A percentile compares a stretch with the other conserved stretches of the same genome.
Conservation (phyloP, 2,113 vertebrate species). For the Otus sunia region DNA sequence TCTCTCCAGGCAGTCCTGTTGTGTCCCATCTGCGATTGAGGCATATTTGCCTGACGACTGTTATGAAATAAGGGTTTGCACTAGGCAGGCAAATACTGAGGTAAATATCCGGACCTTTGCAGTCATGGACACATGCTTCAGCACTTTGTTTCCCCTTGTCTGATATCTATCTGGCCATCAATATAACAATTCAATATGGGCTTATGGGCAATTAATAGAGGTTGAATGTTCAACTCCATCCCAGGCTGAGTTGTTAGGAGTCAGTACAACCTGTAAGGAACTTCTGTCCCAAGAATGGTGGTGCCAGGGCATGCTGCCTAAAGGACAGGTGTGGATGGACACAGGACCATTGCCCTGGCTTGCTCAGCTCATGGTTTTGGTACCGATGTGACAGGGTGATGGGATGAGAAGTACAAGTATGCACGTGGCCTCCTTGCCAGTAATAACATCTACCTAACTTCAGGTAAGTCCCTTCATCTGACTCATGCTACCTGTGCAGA, state of each 20-base stretch:
- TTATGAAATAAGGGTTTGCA: not conserved
- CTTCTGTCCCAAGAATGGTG: not conserved
- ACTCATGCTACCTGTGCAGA: not conserved
- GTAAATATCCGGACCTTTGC: not conserved
- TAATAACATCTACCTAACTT: not conserved
- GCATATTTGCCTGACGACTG: not conserved
- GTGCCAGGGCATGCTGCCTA: not conserved
- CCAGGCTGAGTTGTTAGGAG: not conserved
- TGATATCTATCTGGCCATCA: not conserved
- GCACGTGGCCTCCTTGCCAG: accelerated
- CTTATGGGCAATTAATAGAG: not conserved
- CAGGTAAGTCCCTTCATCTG: not conserved
- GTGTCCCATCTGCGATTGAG: not conserved
- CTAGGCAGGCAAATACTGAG: not conserved
- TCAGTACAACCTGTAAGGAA: not conserved
- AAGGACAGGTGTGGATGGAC: not conserved
- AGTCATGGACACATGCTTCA: not conserved
- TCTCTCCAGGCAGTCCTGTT: constrained; percentile 17
- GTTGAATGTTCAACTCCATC: not conserved
- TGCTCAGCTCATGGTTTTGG: not conserved
- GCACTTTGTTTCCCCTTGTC: not conserved
- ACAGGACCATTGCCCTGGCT: not conserved
- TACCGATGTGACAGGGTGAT: not conserved
- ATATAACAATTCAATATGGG: not conserved
- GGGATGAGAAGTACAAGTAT: not conserved